phyloP scores from a whole-genome alignment of 2,888 invertebrate species.

The Drosophila paranaensis region DNA sequence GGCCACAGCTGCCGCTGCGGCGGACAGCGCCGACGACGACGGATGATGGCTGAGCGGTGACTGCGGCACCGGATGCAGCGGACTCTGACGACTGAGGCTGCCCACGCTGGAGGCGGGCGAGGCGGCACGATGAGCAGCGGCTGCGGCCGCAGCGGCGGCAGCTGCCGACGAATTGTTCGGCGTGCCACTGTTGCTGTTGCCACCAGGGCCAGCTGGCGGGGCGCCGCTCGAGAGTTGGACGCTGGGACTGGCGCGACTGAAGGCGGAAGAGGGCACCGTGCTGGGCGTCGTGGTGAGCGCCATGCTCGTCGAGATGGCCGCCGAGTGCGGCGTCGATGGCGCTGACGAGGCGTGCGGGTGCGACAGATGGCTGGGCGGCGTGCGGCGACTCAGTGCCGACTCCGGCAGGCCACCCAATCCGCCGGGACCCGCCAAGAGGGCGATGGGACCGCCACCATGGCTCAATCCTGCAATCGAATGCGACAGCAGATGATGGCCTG shows the following conservation, averaged over 20 bases:
- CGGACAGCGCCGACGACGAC: constrained; percentile 84
- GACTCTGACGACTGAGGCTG: constrained; percentile 84
- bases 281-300: constrained; percentile 80
- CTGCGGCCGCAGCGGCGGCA: constrained; percentile 72
- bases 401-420: constrained; percentile 82
- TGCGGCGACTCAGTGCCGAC: constrained; percentile 83
- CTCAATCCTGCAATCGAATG: constrained; percentile 82
- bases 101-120: constrained; percentile 83
- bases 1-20: constrained; percentile 85
- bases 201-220: constrained; percentile 65
- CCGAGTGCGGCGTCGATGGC: constrained; percentile 72
- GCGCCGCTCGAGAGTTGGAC: constrained; percentile 81
- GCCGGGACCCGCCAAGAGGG: constrained; percentile 81
- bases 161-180: constrained; percentile 70
- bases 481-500: constrained; percentile 84
- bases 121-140: constrained; percentile 83
- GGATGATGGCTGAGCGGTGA: constrained; percentile 84
- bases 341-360: constrained; percentile 82
- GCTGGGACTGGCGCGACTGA: constrained; percentile 85
- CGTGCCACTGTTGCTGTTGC: constrained; percentile 57
- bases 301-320: constrained; percentile 63
- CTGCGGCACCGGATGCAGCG: constrained; percentile 85
- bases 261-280: constrained; percentile 84
- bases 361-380: constrained; percentile 82
- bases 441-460: constrained; percentile 81